Conservation (phyloP, 1,140 invertebrate species). For the Drosophila lowei region DNA sequence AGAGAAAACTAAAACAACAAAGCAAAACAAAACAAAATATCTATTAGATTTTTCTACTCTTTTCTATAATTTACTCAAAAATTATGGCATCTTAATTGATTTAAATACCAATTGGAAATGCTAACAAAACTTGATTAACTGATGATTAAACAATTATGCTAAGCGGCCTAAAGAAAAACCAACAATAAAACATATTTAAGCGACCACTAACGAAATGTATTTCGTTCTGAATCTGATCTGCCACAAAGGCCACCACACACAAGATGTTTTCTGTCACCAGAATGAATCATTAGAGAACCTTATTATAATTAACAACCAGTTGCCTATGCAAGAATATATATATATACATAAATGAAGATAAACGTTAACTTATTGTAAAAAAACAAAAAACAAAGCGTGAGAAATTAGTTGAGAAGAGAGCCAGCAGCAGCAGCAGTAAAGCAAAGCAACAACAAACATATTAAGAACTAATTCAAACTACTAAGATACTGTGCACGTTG, state of each 20-base stretch:
- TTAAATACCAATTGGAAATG: conserved; percentile 55
- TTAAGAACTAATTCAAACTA: conserved; percentile 57
- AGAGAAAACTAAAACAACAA: conserved; percentile 53
- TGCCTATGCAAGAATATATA: conserved; percentile 68
- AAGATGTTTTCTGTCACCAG: conserved; percentile 24
- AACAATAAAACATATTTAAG: conserved; percentile 26
- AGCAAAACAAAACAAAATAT: conserved; percentile 48
- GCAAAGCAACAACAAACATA: conserved; percentile 29
- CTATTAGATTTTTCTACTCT: conserved; percentile 82
- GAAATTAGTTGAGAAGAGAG: conserved; percentile 27
- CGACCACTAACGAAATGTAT: conserved; percentile 45
- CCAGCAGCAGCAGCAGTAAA: conserved; percentile 12
- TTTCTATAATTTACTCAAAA: conserved; percentile 80
- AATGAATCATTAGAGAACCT: conserved; percentile 53
- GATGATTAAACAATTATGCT: conserved; percentile 60
- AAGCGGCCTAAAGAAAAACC: conserved; percentile 62
- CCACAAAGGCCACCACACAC: conserved; percentile 9
- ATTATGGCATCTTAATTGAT: conserved; percentile 46
- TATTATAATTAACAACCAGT: conserved; percentile 61
- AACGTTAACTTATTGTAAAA: conserved; percentile 79
- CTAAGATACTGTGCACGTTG: conserved; percentile 74
- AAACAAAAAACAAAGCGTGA: conserved; percentile 46
- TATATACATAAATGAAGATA: conserved; percentile 42
- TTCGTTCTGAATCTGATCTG: conserved; percentile 50
- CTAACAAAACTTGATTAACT: conserved; percentile 55